A percentile compares a stretch with the other conserved stretches of the same genome.
These are phyloP conservation scores for Drosophila neotestacea DNA, from an alignment of 2,888 invertebrate genomes.

Conservation along the genomic window DNA sequence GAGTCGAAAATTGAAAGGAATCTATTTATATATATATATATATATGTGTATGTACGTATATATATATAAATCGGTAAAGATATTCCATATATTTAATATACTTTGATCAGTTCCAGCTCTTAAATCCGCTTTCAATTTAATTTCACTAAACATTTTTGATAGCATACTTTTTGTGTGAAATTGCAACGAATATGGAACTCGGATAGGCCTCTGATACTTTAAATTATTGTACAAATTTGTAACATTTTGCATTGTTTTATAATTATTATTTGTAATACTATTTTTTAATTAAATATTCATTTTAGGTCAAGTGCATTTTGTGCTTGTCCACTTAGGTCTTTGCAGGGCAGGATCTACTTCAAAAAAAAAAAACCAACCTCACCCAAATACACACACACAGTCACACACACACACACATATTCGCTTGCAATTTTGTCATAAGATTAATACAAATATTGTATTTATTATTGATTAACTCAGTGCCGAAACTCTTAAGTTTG, in stretches of 20 bases:
- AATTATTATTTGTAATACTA: conserved; percentile 12
- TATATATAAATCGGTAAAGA: conserved; percentile 38
- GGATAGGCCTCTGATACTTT: not conserved
- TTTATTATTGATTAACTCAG: conserved; percentile 14
- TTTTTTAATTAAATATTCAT: conserved; percentile 19
- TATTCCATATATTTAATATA: conserved; percentile 31
- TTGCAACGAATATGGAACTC: not conserved
- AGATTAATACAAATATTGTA: conserved; percentile 51
- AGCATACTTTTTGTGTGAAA: conserved; percentile 8
- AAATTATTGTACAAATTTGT: conserved; percentile 67
- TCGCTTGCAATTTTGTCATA: conserved; percentile 28
- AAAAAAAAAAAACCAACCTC: conserved; percentile 20
- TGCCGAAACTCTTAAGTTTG: conserved; percentile 38
- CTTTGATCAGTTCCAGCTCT: conserved; percentile 7
- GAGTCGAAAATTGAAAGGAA: conserved; percentile 47
- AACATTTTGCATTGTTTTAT: conserved; percentile 51
- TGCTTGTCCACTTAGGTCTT: conserved; percentile 39
- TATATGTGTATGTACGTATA: not conserved
- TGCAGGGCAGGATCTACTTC: conserved; percentile 40
- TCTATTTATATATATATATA: conserved; percentile 23
- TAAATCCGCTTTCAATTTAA: not conserved
- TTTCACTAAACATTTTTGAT: not conserved
- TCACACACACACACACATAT: conserved; percentile 7
- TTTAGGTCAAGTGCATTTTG: conserved; percentile 52
- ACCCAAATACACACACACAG: conserved; percentile 5